phyloP scores from a whole-genome alignment of 2,888 invertebrate genomes.

The Ophion slaviceki region DNA sequence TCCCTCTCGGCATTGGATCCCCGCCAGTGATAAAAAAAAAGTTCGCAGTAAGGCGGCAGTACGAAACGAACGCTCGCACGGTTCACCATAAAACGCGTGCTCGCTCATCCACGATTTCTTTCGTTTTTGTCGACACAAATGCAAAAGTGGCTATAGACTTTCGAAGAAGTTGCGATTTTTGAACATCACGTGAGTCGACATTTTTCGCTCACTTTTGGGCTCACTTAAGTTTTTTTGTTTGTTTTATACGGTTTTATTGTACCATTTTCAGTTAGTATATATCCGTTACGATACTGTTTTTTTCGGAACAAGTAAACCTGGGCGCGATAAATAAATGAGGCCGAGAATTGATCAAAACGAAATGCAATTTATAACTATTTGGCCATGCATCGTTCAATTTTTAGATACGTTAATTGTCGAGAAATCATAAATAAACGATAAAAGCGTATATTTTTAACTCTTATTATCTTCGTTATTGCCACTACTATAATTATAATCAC shows the following conservation, averaged over 20 bases:
- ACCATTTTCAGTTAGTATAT: no score
- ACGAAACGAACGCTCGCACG: background rate
- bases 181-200: background rate
- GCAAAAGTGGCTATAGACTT: background rate
- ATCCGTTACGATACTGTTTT: no score
- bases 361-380: no score
- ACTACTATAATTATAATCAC: no score
- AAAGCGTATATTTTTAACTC: no score
- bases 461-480: no score
- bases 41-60: conserved; percentile 7
- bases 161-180: background rate
- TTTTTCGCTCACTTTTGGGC: background rate
- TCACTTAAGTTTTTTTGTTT: background rate
- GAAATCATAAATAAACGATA: no score
- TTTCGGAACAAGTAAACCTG: no score
- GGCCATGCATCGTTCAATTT: no score
- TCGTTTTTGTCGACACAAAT: background rate
- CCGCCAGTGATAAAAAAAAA: background rate
- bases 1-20: background rate
- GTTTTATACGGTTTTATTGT: background rate
- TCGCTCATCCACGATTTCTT: background rate
- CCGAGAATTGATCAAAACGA: no score
- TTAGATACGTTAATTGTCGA: no score
- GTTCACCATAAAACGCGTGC: background rate
- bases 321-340: no score